Evolutionary conservation across 2,797 vertebrate species (phyloP), one percentile per base, ranked within the genome.

Genomic region (Cyclopterus lumpus): DNA sequence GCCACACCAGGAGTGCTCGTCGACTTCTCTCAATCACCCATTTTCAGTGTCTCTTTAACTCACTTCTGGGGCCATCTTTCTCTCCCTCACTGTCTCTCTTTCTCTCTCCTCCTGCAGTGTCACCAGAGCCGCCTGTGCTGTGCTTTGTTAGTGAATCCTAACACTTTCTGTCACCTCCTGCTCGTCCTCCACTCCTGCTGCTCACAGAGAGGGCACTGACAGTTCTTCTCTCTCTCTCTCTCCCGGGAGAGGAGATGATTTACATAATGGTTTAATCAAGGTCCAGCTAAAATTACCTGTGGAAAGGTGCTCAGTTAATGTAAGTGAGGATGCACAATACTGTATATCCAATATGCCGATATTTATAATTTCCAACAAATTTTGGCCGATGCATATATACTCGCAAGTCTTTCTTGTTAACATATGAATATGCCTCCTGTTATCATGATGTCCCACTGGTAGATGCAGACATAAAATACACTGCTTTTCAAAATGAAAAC

Each of bases 111-210:
- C 62, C 36, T 78, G 74, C 74, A 78, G 74, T 58, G 68, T 81
- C 78, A 83, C 73, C 64, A 73, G 65, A 58, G 58, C 82, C 83
- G 78, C 68, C 59, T 89, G 75, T 49, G 67, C 84, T 59, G 42
- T 64, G 77, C 77, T 80, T 58, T 67, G 74, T 87, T 85, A 77
- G 65, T 71, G 73, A 79, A 80, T 77, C 72, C 72, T 70, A 71
- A 88, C 69, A 74, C 68, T 73, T 76, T 78, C 69, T 85, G 74
- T 78, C 81, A 79, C 57, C 48, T 63, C 26, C 69, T 44, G 11
- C 72, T 63, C 54, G 0, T 76, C 83, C 61, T 53, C 67, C 46
- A n/a, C 65, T 61, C 54, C 36, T 49, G 62, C 78, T 74, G 72
- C 71, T 85, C 74, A 34, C 54, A 80, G 54, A 79, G 69, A 79